Conservation (phyloP, 2,113 vertebrate genomes). For the Pelmatolapia mariae region DNA sequence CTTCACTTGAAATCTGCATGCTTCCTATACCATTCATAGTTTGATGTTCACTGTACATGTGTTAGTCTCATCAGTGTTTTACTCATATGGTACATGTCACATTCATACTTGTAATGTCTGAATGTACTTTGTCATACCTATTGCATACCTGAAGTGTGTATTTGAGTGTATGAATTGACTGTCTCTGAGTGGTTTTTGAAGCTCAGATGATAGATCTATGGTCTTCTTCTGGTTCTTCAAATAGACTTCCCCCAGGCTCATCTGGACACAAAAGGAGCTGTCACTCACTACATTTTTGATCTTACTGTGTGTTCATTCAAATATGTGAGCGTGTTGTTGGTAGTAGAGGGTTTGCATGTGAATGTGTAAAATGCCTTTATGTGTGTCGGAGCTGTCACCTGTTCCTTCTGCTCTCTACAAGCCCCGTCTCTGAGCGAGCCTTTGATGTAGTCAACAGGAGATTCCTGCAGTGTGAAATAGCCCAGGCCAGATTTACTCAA, state of each 20-base stretch:
- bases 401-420: slow-evolving; percentile 37
- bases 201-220: slow-evolving; percentile 53
- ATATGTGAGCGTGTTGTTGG: slow-evolving; percentile 1
- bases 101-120: slow-evolving; percentile 44
- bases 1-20: slow-evolving; percentile 18
- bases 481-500: slow-evolving; percentile 60
- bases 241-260: slow-evolving; percentile 40
- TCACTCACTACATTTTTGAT: slow-evolving; percentile 51
- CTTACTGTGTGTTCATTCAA: slow-evolving; percentile 45
- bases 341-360: not conserved
- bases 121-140: slow-evolving; percentile 45
- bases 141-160: slow-evolving; percentile 18
- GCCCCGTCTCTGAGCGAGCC: slow-evolving; percentile 36
- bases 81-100: slow-evolving; percentile 42
- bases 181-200: slow-evolving; percentile 54
- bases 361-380: slow-evolving; percentile 17
- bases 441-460: slow-evolving; percentile 70
- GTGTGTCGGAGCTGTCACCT: slow-evolving; percentile 51
- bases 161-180: slow-evolving; percentile 26
- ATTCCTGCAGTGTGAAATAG: slow-evolving; percentile 74
- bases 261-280: slow-evolving; percentile 53
- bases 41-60: slow-evolving; percentile 53
- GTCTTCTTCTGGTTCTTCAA: slow-evolving; percentile 20
- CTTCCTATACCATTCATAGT: slow-evolving; percentile 20
- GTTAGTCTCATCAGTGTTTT: slow-evolving; percentile 62